Evolutionary conservation across 2,113 vertebrate species (phyloP), one percentile per base, ranked within the genome.

Genomic region (Myrmecobius fasciatus): DNA sequence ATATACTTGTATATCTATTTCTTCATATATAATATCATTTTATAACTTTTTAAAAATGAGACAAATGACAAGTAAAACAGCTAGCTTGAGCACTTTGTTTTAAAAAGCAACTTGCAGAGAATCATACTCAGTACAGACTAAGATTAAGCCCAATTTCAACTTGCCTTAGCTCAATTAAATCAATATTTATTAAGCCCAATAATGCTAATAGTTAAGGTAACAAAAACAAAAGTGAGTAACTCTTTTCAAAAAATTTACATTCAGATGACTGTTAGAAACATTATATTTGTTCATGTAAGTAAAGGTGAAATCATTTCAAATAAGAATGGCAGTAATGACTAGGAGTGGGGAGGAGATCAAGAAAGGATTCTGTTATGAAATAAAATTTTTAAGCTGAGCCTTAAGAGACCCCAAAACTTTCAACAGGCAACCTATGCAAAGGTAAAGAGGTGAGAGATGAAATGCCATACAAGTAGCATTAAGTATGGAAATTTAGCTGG

Each of bases 41-140:
- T 90, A 46, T 54, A 93, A 91, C n/a, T 54, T 92, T 56, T 1
- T 90, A 25, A 93, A 67, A 83, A 51, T 47, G 4, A 52, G 91
- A 92, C 24, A 91, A 92, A 60, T 31, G n/a, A 91, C 0, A 75
- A 93, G 2, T n/a, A 48, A 91, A 52, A 1, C 52, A 2, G 25
- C 94, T 53, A 54, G 51, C 92, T 28, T 60, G 43, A 91, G 93
- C 91, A 43, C 36, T 75, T n/a, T 94, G 22, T 51, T 92, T 92
- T 93, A 24, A 89, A 47, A 92, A 56, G 60, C 3, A 67, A 51
- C 60, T 56, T 60, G n/a, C 47, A 25, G 22, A 96, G 48, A 2
- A 7, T 92, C 52, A 89, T 49, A 36, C 1, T 56, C 54, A 28
- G 2, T 17, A 3, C 9, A 47, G 26, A 75, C 17, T 75, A 75